Evolutionary conservation across 2,888 invertebrate species (phyloP), one percentile per base, ranked within the genome.

Genomic region (Geotrupes spiniger): DNA sequence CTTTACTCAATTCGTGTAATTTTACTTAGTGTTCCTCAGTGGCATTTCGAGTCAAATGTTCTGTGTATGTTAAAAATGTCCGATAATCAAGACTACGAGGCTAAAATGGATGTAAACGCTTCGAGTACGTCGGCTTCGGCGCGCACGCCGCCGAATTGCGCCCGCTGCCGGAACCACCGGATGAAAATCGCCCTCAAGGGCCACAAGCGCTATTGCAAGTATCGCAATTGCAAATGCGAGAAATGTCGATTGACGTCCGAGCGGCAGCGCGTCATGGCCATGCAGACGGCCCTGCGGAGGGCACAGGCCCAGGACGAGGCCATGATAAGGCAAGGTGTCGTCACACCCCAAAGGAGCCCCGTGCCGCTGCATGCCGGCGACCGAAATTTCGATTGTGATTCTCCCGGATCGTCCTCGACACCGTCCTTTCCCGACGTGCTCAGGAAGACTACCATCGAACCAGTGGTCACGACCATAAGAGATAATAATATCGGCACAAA

Each of bases 181-280:
- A 78, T 90, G 66, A 90, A 90, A 71, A 86, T 91, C 58, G 84
- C 85, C 72, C 79, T 94, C 56, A 92, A 92, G 74, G 93, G 92
- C 10, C 95, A 95, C 77, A 95, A 95, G 72, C 81, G 92, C 21
- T 92, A 92, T 75, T 96, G 95, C 79, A 83, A 84, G 65, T 93
- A 80, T 74, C 84, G 90, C 55, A 79, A 82, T 68, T 94, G 94
- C 74, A 81, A 77, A 52, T 95, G 95, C 74, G 85, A 87, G 58
- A 90, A 90, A 75, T 95, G 95, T 71, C 82, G 85, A 53, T 75
- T 92, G 48, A 92, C 93, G 0, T 88, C 89, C 0, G 91, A 92
- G 65, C 75, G 94, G 37, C 93, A 93, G 74, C 77, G 87, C 11
- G 89, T 92, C 48, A 94, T 93, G 93, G 93, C 93, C 49, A 75